Conservation (phyloP, 2,113 vertebrate genomes). For the Galbula dea region DNA sequence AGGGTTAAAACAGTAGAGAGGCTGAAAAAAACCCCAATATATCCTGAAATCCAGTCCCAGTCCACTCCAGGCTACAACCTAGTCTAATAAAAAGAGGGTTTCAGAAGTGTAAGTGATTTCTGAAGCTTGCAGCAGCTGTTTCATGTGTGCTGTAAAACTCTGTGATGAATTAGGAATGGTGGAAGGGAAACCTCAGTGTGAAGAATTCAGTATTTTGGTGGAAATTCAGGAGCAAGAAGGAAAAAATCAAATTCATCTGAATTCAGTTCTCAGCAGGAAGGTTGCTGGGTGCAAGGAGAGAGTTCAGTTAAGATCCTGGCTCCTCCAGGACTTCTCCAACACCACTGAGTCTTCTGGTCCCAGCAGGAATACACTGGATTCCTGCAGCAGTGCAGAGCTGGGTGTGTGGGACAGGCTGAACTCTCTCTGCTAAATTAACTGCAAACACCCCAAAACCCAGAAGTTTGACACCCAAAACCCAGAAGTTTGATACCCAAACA, state of each 20-base stretch:
- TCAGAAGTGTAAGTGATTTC: background rate
- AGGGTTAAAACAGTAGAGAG: background rate
- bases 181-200: background rate
- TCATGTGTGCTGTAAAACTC: background rate
- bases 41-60: background rate
- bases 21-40: accelerated
- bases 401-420: background rate
- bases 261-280: background rate
- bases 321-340: background rate
- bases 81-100: background rate
- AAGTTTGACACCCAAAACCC: no score
- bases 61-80: background rate
- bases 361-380: background rate
- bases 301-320: background rate
- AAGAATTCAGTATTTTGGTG: background rate
- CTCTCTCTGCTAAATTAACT: background rate
- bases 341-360: background rate
- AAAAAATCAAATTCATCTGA: background rate
- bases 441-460: background rate
- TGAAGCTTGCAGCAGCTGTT: background rate
- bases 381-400: background rate
- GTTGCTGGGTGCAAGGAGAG: background rate
- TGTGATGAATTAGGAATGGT: background rate
- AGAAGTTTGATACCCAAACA: no score
- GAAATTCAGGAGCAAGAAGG: background rate